phyloP scores from a whole-genome alignment of 2,113 vertebrate genomes.

The Glaucidium brasilianum region DNA sequence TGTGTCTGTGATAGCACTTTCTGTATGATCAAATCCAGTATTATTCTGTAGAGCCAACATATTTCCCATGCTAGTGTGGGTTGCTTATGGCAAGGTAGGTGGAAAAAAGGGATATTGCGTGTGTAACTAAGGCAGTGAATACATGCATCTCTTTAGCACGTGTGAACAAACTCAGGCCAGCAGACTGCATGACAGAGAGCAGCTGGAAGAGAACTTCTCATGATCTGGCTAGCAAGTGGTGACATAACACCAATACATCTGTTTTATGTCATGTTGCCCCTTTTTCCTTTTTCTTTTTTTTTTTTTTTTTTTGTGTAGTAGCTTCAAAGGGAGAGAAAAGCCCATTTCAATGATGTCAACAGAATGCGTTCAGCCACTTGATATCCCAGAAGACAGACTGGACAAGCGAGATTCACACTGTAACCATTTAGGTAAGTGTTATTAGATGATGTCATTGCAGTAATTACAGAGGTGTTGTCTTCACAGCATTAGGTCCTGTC shows the following conservation, averaged over 20 bases:
- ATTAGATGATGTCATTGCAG: constrained; percentile 9
- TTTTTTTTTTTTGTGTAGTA: background rate
- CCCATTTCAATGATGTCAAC: constrained; percentile 77
- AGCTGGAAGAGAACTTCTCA: background rate
- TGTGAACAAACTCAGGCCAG: background rate
- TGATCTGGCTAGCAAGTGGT: background rate
- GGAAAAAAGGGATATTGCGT: background rate
- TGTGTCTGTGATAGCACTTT: background rate
- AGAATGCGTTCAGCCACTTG: constrained; percentile 78
- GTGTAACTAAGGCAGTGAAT: background rate
- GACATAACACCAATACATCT: background rate
- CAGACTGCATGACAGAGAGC: background rate
- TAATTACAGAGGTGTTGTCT: background rate
- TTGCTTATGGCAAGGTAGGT: background rate
- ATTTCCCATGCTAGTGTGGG: background rate
- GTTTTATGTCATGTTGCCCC: background rate
- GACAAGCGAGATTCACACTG: constrained; percentile 74
- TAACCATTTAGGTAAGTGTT: constrained; percentile 74
- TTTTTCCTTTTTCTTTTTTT: no score
- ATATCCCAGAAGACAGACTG: constrained; percentile 79
- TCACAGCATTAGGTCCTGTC: background rate
- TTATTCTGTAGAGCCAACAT: background rate
- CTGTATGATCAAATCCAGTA: background rate
- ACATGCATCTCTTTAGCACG: background rate
- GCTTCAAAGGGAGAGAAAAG: constrained; percentile 7